These are phyloP conservation scores for Varanus komodoensis DNA, from an alignment of 2,113 vertebrate species.

Conservation along the genomic window DNA sequence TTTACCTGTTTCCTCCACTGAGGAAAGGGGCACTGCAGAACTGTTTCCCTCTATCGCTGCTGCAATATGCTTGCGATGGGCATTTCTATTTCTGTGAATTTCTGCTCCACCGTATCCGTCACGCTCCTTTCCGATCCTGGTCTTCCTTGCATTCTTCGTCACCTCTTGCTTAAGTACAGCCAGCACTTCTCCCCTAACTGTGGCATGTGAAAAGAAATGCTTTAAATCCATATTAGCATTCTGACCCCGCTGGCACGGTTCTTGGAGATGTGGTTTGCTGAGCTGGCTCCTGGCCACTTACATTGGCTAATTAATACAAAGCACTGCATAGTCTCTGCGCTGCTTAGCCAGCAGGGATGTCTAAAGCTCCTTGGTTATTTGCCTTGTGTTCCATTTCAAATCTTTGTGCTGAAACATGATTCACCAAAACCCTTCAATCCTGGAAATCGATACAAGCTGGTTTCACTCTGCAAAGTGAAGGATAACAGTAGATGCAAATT, in stretches of 20 bases:
- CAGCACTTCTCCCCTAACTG: constrained; percentile 7
- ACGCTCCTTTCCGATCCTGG: not conserved
- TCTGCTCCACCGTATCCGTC: not conserved
- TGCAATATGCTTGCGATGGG: too few relatives aligned
- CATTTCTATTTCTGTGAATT: not conserved
- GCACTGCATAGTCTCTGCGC: not conserved
- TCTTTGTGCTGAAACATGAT: constrained; percentile 49
- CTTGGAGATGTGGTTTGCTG: not conserved
- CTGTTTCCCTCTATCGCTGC: not conserved
- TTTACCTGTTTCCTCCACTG: not conserved
- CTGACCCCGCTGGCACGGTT: not conserved
- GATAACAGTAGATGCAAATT: not conserved
- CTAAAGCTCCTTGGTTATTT: constrained; percentile 54
- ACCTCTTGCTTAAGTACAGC: not conserved
- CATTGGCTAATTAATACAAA: constrained; percentile 53
- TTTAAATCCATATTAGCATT: not conserved
- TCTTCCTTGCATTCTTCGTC: not conserved
- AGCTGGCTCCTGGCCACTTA: constrained; percentile 24
- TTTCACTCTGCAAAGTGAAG: not conserved
- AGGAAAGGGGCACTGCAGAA: not conserved
- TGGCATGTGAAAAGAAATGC: not conserved
- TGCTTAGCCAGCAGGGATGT: constrained; percentile 43
- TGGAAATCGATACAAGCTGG: constrained; percentile 2
- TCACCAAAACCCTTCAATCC: not conserved
- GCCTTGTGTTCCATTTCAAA: constrained; percentile 49